Evolutionary conservation across 2,113 vertebrate species (phyloP).

Genomic region (Serilophus lunatus): DNA sequence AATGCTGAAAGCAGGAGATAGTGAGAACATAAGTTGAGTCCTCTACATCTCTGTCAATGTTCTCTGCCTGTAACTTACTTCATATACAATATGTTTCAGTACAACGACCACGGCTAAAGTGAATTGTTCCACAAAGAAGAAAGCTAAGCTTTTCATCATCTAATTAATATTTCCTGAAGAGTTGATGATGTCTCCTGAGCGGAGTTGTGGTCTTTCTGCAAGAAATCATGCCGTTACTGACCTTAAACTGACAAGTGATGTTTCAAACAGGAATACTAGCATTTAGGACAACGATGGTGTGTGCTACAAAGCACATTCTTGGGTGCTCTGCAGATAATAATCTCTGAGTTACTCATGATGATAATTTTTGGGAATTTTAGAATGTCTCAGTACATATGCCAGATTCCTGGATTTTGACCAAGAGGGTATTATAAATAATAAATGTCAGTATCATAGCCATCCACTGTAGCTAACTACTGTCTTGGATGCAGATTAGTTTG

Average conservation of each 20-base stretch:
- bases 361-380: background rate
- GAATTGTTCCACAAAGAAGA: background rate
- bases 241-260: background rate
- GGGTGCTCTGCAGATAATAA: background rate
- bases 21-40: background rate
- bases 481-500: background rate
- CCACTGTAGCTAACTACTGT: background rate
- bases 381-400: background rate
- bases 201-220: background rate
- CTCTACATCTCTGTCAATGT: background rate
- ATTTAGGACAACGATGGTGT: background rate
- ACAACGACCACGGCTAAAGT: background rate
- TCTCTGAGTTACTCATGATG: background rate
- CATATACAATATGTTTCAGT: background rate
- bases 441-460: background rate
- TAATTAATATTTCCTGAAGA: slow-evolving; percentile 23
- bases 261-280: background rate
- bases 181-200: background rate
- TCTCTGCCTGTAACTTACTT: background rate
- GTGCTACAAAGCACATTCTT: background rate
- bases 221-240: background rate
- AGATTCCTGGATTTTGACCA: slow-evolving; percentile 4
- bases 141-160: background rate
- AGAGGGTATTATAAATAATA: slow-evolving; percentile 1
- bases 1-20: background rate